Evolutionary conservation across 2,113 vertebrate genomes (phyloP).

Genomic region (Phycodurus eques): DNA sequence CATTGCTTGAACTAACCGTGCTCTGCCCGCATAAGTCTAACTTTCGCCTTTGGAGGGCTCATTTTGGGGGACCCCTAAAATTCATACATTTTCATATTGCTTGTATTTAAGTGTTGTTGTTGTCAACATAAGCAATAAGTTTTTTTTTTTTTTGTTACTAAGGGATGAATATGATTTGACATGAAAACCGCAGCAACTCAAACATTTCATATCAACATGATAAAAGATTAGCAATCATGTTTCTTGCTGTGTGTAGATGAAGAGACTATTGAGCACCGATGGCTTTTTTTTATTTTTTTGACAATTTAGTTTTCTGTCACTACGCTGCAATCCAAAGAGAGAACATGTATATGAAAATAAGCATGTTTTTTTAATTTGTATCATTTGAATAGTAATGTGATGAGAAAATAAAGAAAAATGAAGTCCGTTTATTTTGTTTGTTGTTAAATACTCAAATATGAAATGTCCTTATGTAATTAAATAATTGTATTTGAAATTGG

Average conservation of each 20-base stretch:
- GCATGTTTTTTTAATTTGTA: constrained; percentile 53
- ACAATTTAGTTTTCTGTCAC: constrained; percentile 72
- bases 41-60: background rate
- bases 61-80: background rate
- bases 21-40: background rate
- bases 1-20: background rate
- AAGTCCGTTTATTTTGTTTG: constrained; percentile 11
- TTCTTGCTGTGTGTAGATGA: constrained; percentile 10
- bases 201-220: constrained; percentile 1
- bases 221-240: background rate
- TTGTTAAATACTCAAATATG: background rate
- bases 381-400: constrained; percentile 68
- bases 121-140: background rate
- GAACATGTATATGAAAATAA: constrained; percentile 64
- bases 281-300: constrained; percentile 52
- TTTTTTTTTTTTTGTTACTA: constrained; percentile 6
- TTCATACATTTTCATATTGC: background rate
- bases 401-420: constrained; percentile 44
- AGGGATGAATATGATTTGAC: background rate
- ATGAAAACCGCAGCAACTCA: background rate
- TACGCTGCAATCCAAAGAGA: constrained; percentile 82
- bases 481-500: too few relatives aligned
- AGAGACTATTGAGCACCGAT: constrained; percentile 66
- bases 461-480: background rate
- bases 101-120: constrained; percentile 3